Percentiles rank a stretch among this genome's conserved stretches.
Conservation (phyloP, 2,113 vertebrate species). For the Misgurnus mizolepis region DNA sequence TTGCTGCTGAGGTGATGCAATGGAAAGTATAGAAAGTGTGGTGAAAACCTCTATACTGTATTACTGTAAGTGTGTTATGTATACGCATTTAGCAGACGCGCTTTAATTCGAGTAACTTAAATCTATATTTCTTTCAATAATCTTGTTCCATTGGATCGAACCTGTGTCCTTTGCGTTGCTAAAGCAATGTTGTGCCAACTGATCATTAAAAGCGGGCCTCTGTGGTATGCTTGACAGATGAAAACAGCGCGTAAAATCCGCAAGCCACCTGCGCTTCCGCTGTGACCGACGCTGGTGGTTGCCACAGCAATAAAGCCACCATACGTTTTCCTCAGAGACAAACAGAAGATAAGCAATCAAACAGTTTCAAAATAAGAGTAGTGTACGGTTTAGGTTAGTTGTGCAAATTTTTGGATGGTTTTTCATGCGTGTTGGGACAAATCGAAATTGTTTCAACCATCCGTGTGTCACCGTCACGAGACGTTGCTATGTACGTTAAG, state of each 20-base stretch:
- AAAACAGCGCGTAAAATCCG: slow-evolving; percentile 3
- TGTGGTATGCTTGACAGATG: background rate
- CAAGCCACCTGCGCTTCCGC: background rate
- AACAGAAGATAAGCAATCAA: background rate
- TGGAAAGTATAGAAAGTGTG: background rate
- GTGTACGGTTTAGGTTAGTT: background rate
- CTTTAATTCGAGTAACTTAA: too few species aligned
- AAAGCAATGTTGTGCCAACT: too few species aligned
- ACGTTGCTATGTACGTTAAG: background rate
- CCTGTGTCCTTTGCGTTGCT: too few species aligned
- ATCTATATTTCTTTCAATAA: too few species aligned
- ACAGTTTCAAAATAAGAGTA: background rate
- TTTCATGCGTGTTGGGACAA: background rate
- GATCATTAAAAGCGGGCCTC: too few species aligned
- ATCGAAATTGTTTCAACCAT: too few species aligned
- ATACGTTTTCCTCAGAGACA: slow-evolving; percentile 1
- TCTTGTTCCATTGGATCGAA: too few species aligned
- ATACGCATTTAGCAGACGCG: too few species aligned
- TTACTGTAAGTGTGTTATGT: too few species aligned
- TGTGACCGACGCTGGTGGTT: slow-evolving; percentile 17
- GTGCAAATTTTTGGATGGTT: background rate
- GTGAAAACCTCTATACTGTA: too few species aligned
- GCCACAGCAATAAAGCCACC: slow-evolving; percentile 13
- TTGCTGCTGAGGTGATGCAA: background rate
- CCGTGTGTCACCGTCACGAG: background rate